Base-by-base conservation (phyloP, 2,888 invertebrate genomes). In the Barypeithes pellucidus region DNA sequence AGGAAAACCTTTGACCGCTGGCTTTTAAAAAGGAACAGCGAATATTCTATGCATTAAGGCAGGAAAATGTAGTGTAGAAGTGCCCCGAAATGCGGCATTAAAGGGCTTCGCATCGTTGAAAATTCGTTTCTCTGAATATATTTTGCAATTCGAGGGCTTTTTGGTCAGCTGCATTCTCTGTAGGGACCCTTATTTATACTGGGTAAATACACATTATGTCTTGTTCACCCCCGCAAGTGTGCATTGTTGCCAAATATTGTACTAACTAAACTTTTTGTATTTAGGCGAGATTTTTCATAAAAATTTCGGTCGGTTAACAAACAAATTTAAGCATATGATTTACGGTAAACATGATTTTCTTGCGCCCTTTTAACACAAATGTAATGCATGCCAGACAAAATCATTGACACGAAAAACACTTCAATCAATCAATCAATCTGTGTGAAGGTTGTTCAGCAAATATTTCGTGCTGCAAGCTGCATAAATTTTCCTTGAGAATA, bases 161-260 rank as follows among this genome's bases (percentile, higher is more conserved):
- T 79, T 83, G 85, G 85, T 85, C 85, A 85, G 84, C 83, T 82
- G 82, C 80, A 81, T 80, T 82, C 81, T 81, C 80, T 79, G 79
- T 78, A 68, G 77, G 79, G 81, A 81, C 84, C 84, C 85, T 85
- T 85, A 86, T 86, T 86, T 86, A 86, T 86, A 86, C 86, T 86
- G 86, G 84, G 85, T 85, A 86, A 86, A 86, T 84, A 86, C 78
- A 80, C 77, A 81, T 67, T 82, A 82, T 81, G 79, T 70, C 76
- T 80, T 80, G 77, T 72, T 79, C 79, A 78, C 75, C 75, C 75
- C 69, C 75, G 65, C 71, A 65, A 63, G 43, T 16, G 52, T 54
- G 12, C 43, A 22, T 36, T 52, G 68, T 66, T 57, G 57, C 54
- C 66, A 59, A 45, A 24, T 16, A 59, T 39, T n/a, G n/a, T 36